phyloP scores from a whole-genome alignment of 2,888 invertebrate species.

The Choreutis nemorana region DNA sequence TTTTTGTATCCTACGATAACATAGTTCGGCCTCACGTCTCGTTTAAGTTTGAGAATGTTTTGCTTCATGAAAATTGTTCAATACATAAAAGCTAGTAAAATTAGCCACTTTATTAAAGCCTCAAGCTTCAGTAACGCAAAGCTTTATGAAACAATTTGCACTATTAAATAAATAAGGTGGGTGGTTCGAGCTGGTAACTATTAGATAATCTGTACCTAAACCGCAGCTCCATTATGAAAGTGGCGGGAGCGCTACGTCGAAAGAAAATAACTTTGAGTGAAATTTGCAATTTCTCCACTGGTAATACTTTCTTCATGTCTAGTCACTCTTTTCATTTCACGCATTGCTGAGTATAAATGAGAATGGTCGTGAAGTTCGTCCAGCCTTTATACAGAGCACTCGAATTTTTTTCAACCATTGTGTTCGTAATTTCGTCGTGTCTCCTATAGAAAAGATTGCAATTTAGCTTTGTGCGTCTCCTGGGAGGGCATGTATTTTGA shows the following conservation, averaged over 20 bases:
- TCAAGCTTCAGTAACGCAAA: too few relatives aligned
- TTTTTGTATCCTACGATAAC: too few relatives aligned
- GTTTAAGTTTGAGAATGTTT: too few relatives aligned
- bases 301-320: conserved; percentile 20
- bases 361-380: conserved; percentile 13
- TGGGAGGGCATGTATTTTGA: background rate
- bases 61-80: too few relatives aligned
- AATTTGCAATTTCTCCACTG: conserved; percentile 15
- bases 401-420: conserved; percentile 11
- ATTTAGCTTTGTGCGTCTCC: too few relatives aligned
- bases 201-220: too few relatives aligned
- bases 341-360: conserved; percentile 26
- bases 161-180: too few relatives aligned
- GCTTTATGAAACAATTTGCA: too few relatives aligned
- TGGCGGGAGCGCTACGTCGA: conserved; percentile 4
- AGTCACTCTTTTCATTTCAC: conserved; percentile 32
- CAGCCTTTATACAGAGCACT: conserved; percentile 14
- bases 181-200: too few relatives aligned
- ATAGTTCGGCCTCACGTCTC: too few relatives aligned
- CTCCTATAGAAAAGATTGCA: conserved; percentile 11
- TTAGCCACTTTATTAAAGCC: too few relatives aligned
- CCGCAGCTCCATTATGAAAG: conserved; percentile 4
- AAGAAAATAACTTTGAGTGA: conserved; percentile 7
- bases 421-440: conserved; percentile 9
- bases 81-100: too few relatives aligned